Percentiles rank a stretch among this genome's conserved stretches.
Conservation (phyloP, 2,797 vertebrate genomes). For the Gallirallus australis region DNA sequence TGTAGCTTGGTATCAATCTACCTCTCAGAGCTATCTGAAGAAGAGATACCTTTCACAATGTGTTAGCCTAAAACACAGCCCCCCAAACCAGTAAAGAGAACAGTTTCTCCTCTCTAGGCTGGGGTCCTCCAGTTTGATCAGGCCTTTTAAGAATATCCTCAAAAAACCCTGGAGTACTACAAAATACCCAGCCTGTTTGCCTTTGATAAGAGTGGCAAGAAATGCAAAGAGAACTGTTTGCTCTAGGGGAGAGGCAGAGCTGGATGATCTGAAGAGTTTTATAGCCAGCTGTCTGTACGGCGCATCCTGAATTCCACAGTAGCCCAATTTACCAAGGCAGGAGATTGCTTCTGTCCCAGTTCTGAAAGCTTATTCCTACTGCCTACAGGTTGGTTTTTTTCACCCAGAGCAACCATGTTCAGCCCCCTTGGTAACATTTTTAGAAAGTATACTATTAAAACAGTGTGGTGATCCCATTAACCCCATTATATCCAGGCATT, state of each 20-base stretch:
- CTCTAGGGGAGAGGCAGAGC: conserved; percentile 36
- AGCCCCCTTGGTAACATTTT: neutral
- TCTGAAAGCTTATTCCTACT: neutral
- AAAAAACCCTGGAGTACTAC: neutral
- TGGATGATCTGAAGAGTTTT: conserved; percentile 57
- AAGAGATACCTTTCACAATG: neutral
- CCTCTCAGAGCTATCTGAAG: neutral
- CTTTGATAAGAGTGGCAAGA: conserved; percentile 66
- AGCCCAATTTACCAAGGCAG: neutral
- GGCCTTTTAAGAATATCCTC: conserved; percentile 30
- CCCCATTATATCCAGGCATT: neutral
- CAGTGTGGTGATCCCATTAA: neutral
- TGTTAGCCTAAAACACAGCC: neutral
- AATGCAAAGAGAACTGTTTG: conserved; percentile 67
- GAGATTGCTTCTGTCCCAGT: conserved; percentile 13
- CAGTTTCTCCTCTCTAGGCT: neutral
- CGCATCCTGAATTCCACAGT: conserved; percentile 55
- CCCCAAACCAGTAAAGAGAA: neutral
- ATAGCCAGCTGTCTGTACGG: neutral
- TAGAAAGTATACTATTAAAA: neutral
- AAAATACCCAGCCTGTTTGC: conserved; percentile 55
- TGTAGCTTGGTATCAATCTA: neutral
- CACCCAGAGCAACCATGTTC: neutral
- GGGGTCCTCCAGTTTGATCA: neutral
- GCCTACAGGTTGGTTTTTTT: neutral